Percentiles rank a stretch among this genome's conserved stretches.
These are phyloP conservation scores for Ligdia adustata DNA, from an alignment of 2,888 invertebrate species.

Conservation along the genomic window DNA sequence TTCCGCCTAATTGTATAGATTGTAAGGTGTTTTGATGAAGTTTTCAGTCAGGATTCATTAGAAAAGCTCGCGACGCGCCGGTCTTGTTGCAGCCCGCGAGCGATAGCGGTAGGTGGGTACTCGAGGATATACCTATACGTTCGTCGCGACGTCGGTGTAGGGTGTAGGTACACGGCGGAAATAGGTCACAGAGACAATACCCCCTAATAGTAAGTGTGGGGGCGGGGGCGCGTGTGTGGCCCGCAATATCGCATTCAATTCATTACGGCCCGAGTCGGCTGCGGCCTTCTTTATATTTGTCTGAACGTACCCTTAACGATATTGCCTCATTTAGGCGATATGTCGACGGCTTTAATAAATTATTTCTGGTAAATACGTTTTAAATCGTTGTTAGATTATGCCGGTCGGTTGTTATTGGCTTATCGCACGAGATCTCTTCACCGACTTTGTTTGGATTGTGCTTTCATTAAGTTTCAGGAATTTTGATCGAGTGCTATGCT, in stretches of 20 bases:
- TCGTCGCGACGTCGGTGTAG: neutral
- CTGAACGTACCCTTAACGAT: conserved; percentile 45
- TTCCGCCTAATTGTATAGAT: neutral
- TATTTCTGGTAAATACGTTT: conserved; percentile 45
- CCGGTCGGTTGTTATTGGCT: conserved; percentile 32
- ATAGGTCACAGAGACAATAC: conserved; percentile 75
- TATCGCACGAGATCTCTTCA: conserved; percentile 28
- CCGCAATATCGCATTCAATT: conserved; percentile 57
- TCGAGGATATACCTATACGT: conserved; percentile 5
- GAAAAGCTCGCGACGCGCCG: neutral
- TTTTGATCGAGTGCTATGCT: conserved; percentile 23
- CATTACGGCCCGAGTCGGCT: conserved; percentile 57
- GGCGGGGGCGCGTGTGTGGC: conserved; percentile 42
- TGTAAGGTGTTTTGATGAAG: neutral
- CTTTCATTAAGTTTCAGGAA: conserved; percentile 30
- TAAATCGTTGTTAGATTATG: conserved; percentile 40
- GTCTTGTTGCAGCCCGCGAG: neutral
- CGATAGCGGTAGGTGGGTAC: neutral
- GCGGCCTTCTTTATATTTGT: conserved; percentile 49
- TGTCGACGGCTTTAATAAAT: conserved; percentile 41
- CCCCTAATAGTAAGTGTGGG: conserved; percentile 48
- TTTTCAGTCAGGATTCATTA: conserved; percentile 9
- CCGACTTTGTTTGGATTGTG: conserved; percentile 22
- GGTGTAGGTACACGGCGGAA: conserved; percentile 47
- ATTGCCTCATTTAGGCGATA: conserved; percentile 43